These are phyloP conservation scores for Pentalonia nigronervosa DNA, from an alignment of 1,140 invertebrate genomes.

Conservation along the genomic window DNA sequence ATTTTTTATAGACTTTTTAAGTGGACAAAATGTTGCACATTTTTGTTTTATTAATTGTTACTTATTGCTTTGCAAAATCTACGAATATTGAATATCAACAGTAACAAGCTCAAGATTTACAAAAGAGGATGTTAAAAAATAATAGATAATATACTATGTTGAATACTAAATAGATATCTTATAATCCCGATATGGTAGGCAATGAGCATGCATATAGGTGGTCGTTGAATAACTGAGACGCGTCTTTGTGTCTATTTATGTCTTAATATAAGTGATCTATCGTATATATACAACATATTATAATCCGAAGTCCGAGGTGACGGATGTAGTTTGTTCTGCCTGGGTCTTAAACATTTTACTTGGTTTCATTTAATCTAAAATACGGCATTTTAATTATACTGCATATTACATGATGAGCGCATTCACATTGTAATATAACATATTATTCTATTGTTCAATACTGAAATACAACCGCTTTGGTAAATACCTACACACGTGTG, in stretches of 20 bases:
- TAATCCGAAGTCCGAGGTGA: neutral
- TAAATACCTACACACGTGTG: constrained; percentile 33
- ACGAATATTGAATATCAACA: neutral
- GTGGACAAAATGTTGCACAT: no score
- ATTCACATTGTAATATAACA: neutral
- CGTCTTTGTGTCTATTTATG: neutral
- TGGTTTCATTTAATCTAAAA: neutral
- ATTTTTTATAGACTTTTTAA: no score
- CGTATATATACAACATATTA: neutral
- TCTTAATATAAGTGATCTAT: neutral
- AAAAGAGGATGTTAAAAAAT: neutral
- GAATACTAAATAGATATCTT: no score
- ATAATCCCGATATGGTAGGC: no score
- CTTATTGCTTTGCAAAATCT: neutral
- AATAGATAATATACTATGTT: neutral
- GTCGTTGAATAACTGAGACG: no score
- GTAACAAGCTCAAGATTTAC: neutral
- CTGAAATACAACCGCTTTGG: neutral
- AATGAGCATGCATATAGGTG: no score
- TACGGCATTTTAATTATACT: neutral
- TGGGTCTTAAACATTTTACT: neutral
- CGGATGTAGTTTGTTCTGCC: no score
- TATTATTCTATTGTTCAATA: constrained; percentile 41
- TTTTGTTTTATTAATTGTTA: neutral
- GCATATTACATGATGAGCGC: neutral